Conservation (phyloP, 2,888 invertebrate genomes). For the Ptychoptera contaminata region DNA sequence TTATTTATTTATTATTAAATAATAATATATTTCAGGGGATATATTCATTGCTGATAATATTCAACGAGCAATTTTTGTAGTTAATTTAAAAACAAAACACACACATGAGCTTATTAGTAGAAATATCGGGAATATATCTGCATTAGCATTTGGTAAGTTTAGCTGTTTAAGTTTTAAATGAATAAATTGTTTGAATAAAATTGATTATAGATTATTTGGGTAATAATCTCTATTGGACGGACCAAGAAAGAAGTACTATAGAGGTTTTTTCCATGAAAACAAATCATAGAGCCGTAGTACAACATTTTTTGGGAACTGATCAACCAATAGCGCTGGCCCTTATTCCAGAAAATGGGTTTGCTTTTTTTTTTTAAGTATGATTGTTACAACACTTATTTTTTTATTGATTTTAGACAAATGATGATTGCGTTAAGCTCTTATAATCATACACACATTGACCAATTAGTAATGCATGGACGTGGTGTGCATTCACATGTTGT, state of each 20-base stretch:
- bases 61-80: conserved; percentile 30
- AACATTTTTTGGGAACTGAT: conserved; percentile 40
- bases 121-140: conserved; percentile 35
- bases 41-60: conserved; percentile 36
- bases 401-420: conserved; percentile 36
- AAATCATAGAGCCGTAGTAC: conserved; percentile 39
- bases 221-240: conserved; percentile 58
- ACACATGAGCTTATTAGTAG: conserved; percentile 23
- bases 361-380: too few relatives aligned
- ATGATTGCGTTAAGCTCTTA: conserved; percentile 40
- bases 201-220: conserved; percentile 44
- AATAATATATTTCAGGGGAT: too few relatives aligned
- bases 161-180: neutral
- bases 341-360: conserved; percentile 28
- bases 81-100: conserved; percentile 21
- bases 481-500: conserved; percentile 27
- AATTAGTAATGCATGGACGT: conserved; percentile 49
- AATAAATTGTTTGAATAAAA: neutral
- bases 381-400: neutral
- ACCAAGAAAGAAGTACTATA: conserved; percentile 42
- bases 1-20: too few relatives aligned
- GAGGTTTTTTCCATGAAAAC: conserved; percentile 49
- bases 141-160: conserved; percentile 40
- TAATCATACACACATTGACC: conserved; percentile 42
- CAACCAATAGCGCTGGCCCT: conserved; percentile 53